phyloP scores from a whole-genome alignment of 2,888 invertebrate species.

The Dicycla oo region DNA sequence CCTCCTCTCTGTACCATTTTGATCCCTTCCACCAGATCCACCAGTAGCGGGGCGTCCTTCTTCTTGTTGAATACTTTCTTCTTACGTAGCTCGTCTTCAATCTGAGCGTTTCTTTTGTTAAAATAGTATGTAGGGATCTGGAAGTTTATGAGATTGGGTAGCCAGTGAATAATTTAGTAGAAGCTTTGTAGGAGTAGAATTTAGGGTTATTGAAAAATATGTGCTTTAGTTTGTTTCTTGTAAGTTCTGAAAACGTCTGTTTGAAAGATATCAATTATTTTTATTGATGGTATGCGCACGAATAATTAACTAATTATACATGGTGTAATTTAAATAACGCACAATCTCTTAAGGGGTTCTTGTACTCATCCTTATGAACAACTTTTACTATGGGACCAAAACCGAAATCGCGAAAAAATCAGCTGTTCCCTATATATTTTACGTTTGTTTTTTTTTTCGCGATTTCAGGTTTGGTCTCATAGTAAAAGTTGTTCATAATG shows the following conservation, averaged over 20 bases:
- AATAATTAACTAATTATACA: too few relatives aligned
- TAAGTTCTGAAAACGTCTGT: neutral
- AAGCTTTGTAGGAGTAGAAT: neutral
- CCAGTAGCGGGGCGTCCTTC: constrained; percentile 68
- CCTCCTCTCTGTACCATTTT: constrained; percentile 82
- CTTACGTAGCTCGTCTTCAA: constrained; percentile 79
- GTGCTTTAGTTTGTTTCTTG: neutral
- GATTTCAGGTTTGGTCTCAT: too few relatives aligned
- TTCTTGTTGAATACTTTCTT: constrained; percentile 79
- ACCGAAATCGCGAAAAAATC: too few relatives aligned
- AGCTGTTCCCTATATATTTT: too few relatives aligned
- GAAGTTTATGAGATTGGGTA: constrained; percentile 34
- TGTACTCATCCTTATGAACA: too few relatives aligned
- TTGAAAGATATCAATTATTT: neutral
- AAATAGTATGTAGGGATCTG: constrained; percentile 80
- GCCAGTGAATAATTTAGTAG: neutral
- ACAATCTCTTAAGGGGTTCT: too few relatives aligned
- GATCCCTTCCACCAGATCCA: constrained; percentile 75
- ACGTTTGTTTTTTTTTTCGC: too few relatives aligned
- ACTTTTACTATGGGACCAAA: too few relatives aligned
- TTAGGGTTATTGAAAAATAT: neutral
- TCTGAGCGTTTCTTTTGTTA: constrained; percentile 75
- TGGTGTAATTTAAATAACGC: too few relatives aligned
- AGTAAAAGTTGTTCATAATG: too few relatives aligned
- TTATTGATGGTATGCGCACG: neutral